Conservation (phyloP, 2,888 invertebrate species). For the Spilarctia lutea region DNA sequence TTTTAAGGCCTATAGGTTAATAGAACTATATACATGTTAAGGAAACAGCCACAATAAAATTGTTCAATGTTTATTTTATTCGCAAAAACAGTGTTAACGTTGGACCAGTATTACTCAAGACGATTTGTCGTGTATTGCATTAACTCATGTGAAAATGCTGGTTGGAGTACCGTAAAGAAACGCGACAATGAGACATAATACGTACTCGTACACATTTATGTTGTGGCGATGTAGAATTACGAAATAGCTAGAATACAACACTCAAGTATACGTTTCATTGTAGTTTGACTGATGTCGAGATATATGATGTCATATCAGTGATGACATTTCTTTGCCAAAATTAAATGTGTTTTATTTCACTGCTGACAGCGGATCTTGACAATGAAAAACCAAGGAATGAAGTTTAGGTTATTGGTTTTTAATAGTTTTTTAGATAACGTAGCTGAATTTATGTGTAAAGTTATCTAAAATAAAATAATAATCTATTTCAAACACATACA, state of each 20-base stretch:
- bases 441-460: too few species aligned
- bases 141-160: conserved; percentile 50
- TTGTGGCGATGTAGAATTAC: conserved; percentile 28
- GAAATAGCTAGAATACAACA: conserved; percentile 28
- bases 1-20: background rate
- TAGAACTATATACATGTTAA: background rate
- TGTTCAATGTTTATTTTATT: conserved; percentile 23
- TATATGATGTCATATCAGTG: background rate
- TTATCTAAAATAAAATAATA: too few species aligned
- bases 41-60: conserved; percentile 22
- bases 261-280: background rate
- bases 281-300: background rate
- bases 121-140: conserved; percentile 50
- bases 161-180: conserved; percentile 52
- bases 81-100: conserved; percentile 41
- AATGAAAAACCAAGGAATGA: too few species aligned
- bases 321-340: background rate
- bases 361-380: too few species aligned
- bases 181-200: conserved; percentile 54
- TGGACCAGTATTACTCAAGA: conserved; percentile 46
- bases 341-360: too few species aligned
- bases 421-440: too few species aligned
- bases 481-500: too few species aligned
- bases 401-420: too few species aligned
- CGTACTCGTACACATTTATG: conserved; percentile 20